Conservation (phyloP, 2,888 invertebrate genomes). For the Orthosia gothica region DNA sequence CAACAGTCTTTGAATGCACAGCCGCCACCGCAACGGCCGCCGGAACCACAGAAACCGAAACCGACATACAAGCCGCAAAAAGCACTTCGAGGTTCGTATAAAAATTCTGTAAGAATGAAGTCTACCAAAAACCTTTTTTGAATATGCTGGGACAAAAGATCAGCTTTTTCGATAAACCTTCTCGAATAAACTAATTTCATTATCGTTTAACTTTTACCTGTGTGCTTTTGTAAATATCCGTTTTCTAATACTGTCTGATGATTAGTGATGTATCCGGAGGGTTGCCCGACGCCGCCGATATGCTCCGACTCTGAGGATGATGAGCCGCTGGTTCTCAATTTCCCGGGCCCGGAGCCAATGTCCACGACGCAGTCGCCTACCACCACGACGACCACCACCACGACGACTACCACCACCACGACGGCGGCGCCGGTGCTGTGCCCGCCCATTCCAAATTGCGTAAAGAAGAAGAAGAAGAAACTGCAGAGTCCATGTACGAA, state of each 20-base stretch:
- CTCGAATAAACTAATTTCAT: conserved; percentile 29
- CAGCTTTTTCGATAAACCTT: conserved; percentile 11
- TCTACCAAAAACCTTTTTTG: conserved; percentile 44
- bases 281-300: conserved; percentile 74
- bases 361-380: conserved; percentile 37
- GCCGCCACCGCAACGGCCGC: not conserved
- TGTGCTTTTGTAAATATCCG: conserved; percentile 10
- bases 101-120: conserved; percentile 33
- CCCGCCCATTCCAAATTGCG: conserved; percentile 50
- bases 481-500: conserved; percentile 32
- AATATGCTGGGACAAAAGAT: conserved; percentile 36
- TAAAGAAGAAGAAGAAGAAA: conserved; percentile 32
- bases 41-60: not conserved
- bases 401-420: conserved; percentile 7
- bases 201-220: conserved; percentile 23
- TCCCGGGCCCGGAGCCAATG: not conserved
- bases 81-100: conserved; percentile 40
- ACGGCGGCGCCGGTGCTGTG: conserved; percentile 58
- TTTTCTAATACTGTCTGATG: conserved; percentile 27
- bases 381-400: conserved; percentile 42
- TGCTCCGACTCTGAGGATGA: conserved; percentile 70
- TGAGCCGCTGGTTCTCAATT: not conserved
- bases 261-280: conserved; percentile 39
- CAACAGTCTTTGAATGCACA: not conserved
- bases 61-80: not conserved